Base-by-base conservation (phyloP, 2,113 vertebrate genomes). In the Pampusana beccarii region DNA sequence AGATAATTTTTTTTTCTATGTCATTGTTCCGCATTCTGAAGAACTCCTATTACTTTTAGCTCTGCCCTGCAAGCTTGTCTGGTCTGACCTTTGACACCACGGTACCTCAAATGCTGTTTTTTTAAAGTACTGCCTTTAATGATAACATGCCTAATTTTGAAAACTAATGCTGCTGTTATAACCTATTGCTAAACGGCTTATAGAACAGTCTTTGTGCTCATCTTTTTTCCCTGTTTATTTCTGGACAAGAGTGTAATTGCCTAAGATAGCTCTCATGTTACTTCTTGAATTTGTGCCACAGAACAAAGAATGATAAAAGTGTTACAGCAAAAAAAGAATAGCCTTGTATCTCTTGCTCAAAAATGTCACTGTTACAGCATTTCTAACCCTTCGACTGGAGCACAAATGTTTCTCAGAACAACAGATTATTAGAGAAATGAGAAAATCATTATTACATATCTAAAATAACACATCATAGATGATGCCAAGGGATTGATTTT, bases 161-260 rank as follows among this genome's bases (percentile, higher is more conserved):
- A 92, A 82, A 21, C 19, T 33, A 78, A 40, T 48, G 50, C 28
- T 65, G 42, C 51, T 83, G 24, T 81, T 64, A 61, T 5, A 71
- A 71, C 73, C 67, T 67, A 51, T 36, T 73, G 71, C 44, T 80
- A 83, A 69, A 90, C 28, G 20, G 40, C 54, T 88, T 84, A 62
- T 18, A 73, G 20, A 83, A 70, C 16, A 84, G 48, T 4, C 34
- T 74, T 84, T 84, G 33, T 92, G 33, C n/a, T 90, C 36, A 78
- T 91, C 23, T 90, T 25, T 19, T 70, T 93, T 87, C 48, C 80
- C 61, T 60, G 25, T 71, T 92, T 89, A 60, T 93, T 92, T 94
- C 86, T 83, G 67, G 72, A 75, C 54, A 86, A 96, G 15, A 14
- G 11, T 31, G 23, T 62, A 84, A 25, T 86, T 60, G 46, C 40